Percentiles rank a stretch among this genome's conserved stretches.
phyloP scores from a whole-genome alignment of 1,140 invertebrate species.

The Drosophila pallidifrons region DNA sequence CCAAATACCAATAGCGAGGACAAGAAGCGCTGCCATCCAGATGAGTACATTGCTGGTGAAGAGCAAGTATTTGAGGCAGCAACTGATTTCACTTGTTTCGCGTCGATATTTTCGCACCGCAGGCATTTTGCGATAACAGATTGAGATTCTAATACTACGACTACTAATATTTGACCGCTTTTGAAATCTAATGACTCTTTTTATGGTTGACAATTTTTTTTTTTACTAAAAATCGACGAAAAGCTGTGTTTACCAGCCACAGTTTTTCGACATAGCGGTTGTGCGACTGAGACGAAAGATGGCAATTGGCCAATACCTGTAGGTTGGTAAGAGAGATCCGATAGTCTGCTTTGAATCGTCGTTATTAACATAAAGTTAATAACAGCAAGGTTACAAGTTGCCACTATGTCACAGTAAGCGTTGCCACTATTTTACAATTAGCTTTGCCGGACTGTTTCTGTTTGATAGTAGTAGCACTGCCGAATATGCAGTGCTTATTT shows the following conservation, averaged over 20 bases:
- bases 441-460: background rate
- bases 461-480: no score
- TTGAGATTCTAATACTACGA: constrained; percentile 36
- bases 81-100: constrained; percentile 97
- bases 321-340: constrained; percentile 13
- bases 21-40: constrained; percentile 94
- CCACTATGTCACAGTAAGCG: constrained; percentile 6
- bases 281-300: constrained; percentile 28
- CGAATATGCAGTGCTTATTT: no score
- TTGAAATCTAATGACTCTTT: constrained; percentile 33
- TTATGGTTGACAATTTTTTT: constrained; percentile 2
- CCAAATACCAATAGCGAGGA: constrained; percentile 96
- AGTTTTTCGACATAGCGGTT: constrained; percentile 34
- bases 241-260: constrained; percentile 53
- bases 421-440: constrained; percentile 8
- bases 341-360: constrained; percentile 29
- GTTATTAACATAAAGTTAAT: background rate
- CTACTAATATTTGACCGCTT: constrained; percentile 22
- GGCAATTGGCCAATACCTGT: background rate
- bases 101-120: constrained; percentile 90
- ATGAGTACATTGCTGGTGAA: constrained; percentile 99
- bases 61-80: constrained; percentile 98
- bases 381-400: constrained; percentile 20
- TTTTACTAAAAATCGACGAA: constrained; percentile 31
- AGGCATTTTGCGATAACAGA: constrained; percentile 67